Percentiles rank a stretch among this genome's conserved stretches.
These are phyloP conservation scores for Borostomias antarcticus DNA, from an alignment of 2,797 vertebrate genomes.

Conservation along the genomic window DNA sequence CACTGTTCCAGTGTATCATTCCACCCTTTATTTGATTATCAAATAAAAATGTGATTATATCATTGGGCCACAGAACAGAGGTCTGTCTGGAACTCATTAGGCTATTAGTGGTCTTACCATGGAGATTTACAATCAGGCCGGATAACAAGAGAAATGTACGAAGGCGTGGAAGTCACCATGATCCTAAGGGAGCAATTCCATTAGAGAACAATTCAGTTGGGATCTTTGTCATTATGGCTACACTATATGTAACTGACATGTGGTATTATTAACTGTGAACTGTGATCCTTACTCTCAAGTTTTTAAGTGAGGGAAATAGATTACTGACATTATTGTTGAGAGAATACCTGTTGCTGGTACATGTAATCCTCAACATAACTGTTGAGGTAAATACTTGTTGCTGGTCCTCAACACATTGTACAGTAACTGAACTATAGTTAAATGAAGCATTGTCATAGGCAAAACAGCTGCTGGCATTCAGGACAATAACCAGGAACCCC, in stretches of 20 bases:
- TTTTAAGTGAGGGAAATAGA: neutral
- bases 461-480: too few relatives aligned
- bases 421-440: too few relatives aligned
- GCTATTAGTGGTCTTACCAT: constrained; percentile 67
- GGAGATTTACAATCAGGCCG: constrained; percentile 69
- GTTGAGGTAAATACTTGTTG: too few relatives aligned
- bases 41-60: constrained; percentile 77
- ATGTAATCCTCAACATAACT: too few relatives aligned
- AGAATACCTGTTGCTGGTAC: neutral
- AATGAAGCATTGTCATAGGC: too few relatives aligned
- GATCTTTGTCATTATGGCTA: constrained; percentile 61
- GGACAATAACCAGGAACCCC: too few relatives aligned
- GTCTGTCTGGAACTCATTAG: constrained; percentile 72
- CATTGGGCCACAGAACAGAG: constrained; percentile 69
- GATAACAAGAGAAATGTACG: constrained; percentile 71
- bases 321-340: neutral
- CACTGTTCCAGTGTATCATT: constrained; percentile 69
- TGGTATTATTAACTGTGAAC: constrained; percentile 5
- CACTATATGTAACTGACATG: constrained; percentile 41
- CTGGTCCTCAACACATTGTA: too few relatives aligned
- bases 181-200: constrained; percentile 66
- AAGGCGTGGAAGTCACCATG: constrained; percentile 56
- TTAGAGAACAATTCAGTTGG: constrained; percentile 66
- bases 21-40: constrained; percentile 76
- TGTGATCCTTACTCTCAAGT: too few relatives aligned